Base-by-base conservation (phyloP, 2,797 vertebrate genomes). In the Melopsittacus undulatus region DNA sequence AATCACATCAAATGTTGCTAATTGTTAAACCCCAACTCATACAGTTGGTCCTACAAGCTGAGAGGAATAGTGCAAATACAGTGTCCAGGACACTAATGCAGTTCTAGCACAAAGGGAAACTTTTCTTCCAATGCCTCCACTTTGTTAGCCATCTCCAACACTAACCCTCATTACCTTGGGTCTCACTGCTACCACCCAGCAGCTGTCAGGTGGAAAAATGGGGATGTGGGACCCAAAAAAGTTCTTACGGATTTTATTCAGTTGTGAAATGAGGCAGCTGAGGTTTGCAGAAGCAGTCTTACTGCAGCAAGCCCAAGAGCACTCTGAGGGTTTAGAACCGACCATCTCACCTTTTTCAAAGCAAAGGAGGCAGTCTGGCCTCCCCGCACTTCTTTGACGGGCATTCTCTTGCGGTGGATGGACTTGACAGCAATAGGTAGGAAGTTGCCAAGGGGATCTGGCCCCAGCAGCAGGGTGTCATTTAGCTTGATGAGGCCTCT, bases 321-420 rank as follows among this genome's bases (percentile, higher is more conserved):
- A n/a, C 7, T 56, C n/a, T 43, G 61, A 30, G n/a, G 34, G 22
- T n/a, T 61, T 34, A 13, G 13, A 18, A 70, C 3, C 24, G 40
- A 80, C 12, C 5, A 40, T 2, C 97, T 95, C 96, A 99, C 99
- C 98, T 99, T 99, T 97, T 99, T 99, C 74, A 99, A 97, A 26
- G 99, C 99, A 49, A 99, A 99, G 23, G 99, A 99, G 40, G 99
- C 99, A 0, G 99, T 99, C 98, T 99, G 99, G 45, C 99, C 99
- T 11, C 99, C 99, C 36, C 99, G 97, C 38, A 99, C 99, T 97
- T 99, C 99, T 97, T 99, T 99, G 74, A 99, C 99, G 0, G 99
- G 99, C 99, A 99, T 99, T 89, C 99, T 98, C 96, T 99, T 99
- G 80, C 99, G 98, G 95, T 99, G 99, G 96, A 99, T 99, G 32